Percentiles rank a stretch among this genome's conserved stretches.
Conservation (phyloP, 64 coral and sea anemone species). For the Cladopsammia gracilis region DNA sequence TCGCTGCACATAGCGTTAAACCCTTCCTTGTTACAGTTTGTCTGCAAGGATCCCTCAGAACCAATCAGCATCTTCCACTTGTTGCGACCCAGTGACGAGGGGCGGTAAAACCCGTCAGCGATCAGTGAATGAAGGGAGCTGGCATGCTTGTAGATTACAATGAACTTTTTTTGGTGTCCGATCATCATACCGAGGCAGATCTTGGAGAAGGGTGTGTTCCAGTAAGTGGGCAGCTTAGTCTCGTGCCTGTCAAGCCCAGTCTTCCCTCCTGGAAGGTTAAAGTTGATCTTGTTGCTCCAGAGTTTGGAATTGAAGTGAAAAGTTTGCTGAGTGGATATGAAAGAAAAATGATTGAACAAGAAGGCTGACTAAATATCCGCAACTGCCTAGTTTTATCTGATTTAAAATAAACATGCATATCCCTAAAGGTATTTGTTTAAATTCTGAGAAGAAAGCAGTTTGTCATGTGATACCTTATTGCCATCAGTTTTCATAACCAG, state of each 20-base stretch:
- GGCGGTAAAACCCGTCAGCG: constrained; percentile 50
- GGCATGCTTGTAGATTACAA: constrained; percentile 1
- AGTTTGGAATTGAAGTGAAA: constrained; percentile 35
- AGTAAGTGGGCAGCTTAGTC: constrained; percentile 51
- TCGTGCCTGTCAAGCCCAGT: constrained; percentile 46
- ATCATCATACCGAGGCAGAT: constrained; percentile 16
- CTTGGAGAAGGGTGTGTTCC: constrained; percentile 29
- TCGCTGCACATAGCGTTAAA: no score
- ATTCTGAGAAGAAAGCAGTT: not conserved
- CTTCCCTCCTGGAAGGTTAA: not conserved
- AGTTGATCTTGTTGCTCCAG: constrained; percentile 23
- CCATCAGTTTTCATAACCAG: constrained; percentile 30
- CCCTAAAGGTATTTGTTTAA: not conserved
- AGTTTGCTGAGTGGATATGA: not conserved
- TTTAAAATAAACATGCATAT: no score
- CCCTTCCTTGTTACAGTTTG: not conserved
- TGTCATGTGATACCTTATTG: not conserved
- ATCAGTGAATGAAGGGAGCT: constrained; percentile 26
- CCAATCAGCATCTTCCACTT: constrained; percentile 43
- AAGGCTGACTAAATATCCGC: no score
- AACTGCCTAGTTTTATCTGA: no score
- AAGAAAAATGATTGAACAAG: not conserved
- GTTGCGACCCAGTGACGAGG: constrained; percentile 26
- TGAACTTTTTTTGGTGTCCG: not conserved
- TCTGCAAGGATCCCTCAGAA: constrained; percentile 3